phyloP scores from a whole-genome alignment of 92 coral and sea anemone species.

The Epizoanthus scotinus region DNA sequence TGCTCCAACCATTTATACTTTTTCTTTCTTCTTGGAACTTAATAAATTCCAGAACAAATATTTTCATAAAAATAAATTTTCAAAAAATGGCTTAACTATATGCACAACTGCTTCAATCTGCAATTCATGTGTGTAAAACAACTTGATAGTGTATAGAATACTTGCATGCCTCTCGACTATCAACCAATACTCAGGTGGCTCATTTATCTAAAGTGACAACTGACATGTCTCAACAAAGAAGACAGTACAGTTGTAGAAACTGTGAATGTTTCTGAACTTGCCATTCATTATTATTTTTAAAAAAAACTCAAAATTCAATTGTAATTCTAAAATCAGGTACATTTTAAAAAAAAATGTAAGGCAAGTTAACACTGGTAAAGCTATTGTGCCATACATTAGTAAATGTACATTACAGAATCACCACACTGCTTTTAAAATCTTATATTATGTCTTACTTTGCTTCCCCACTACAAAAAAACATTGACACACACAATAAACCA shows the following conservation, averaged over 20 bases:
- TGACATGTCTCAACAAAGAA: slow-evolving; percentile 23
- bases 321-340: not conserved
- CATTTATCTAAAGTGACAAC: slow-evolving; percentile 25
- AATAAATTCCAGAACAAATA: not conserved
- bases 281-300: not conserved
- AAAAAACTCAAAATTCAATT: not conserved
- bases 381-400: not conserved
- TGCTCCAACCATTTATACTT: not conserved
- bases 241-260: slow-evolving; percentile 56
- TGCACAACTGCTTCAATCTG: slow-evolving; percentile 4
- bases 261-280: slow-evolving; percentile 47
- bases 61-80: not conserved
- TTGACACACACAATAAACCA: slow-evolving; percentile 26
- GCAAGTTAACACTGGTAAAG: not conserved
- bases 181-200: slow-evolving; percentile 46
- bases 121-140: slow-evolving; percentile 9
- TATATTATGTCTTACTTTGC: not conserved
- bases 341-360: not conserved
- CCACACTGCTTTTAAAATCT: not conserved
- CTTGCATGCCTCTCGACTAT: slow-evolving; percentile 57
- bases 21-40: not conserved
- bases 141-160: slow-evolving; percentile 16
- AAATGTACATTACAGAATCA: too few species aligned
- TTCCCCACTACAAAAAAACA: slow-evolving; percentile 7
- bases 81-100: not conserved